A percentile compares a stretch with the other conserved stretches of the same genome.
phyloP scores from a whole-genome alignment of 30 jellyfish, hydroid and myxozoan genomes.

The Rhopilema esculentum region DNA sequence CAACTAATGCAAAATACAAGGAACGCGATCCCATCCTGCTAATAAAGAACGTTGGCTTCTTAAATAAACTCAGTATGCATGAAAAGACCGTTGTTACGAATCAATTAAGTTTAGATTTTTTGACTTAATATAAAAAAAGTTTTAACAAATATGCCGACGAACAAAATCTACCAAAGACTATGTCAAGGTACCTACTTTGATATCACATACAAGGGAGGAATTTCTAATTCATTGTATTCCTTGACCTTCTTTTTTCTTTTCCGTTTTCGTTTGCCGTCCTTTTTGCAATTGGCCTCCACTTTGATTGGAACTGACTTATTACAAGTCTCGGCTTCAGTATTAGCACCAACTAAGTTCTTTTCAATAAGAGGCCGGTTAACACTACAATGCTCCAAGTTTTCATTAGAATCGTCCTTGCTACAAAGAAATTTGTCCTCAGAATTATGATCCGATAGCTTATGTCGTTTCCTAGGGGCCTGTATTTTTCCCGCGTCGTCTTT shows the following conservation, averaged over 20 bases:
- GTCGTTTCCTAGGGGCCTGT: not conserved
- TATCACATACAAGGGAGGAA: constrained; percentile 27
- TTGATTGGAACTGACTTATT: too few species aligned
- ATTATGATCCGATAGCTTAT: not conserved
- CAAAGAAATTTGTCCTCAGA: not conserved
- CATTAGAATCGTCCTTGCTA: not conserved
- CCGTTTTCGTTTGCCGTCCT: constrained; percentile 2
- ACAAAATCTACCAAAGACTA: not conserved
- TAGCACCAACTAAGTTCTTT: not conserved
- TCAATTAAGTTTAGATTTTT: not conserved
- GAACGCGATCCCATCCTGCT: not conserved
- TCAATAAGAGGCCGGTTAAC: not conserved
- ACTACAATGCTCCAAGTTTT: not conserved
- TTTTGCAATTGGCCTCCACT: not conserved
- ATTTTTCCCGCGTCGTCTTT: not conserved
- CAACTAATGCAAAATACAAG: not conserved
- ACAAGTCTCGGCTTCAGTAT: not conserved
- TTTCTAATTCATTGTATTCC: constrained; percentile 8
- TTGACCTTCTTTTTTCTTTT: constrained; percentile 10
- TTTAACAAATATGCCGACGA: not conserved
- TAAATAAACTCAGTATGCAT: not conserved
- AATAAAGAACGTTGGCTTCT: not conserved
- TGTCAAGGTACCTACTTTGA: not conserved
- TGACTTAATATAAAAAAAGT: too few species aligned
- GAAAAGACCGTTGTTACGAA: not conserved